Percentiles rank a stretch among this genome's conserved stretches.
These are phyloP conservation scores for Neoniphon sammara DNA, from an alignment of 2,797 vertebrate genomes.

Conservation along the genomic window DNA sequence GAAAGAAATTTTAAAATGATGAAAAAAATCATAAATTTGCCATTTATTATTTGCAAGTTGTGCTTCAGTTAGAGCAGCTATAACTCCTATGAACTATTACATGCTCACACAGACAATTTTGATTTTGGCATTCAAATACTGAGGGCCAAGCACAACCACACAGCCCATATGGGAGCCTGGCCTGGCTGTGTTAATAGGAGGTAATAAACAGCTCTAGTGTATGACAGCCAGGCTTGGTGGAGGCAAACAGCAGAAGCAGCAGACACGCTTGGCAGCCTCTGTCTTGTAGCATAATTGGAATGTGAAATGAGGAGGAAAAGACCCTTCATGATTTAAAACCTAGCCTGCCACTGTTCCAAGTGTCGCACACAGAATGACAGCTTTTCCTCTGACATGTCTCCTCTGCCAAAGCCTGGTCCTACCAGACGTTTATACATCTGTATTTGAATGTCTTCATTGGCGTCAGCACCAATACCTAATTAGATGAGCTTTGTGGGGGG, in stretches of 20 bases:
- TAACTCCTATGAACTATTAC: no score
- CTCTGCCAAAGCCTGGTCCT: background rate
- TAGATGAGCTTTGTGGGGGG: background rate
- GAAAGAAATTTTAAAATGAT: no score
- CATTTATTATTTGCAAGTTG: no score
- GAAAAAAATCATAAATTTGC: no score
- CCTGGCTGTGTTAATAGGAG: background rate
- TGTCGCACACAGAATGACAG: background rate
- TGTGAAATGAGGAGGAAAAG: constrained; percentile 20
- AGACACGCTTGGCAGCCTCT: background rate
- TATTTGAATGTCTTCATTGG: background rate
- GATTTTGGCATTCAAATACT: no score
- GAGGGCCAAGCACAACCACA: no score
- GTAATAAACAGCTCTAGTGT: background rate
- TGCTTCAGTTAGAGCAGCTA: no score
- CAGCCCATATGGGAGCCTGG: background rate
- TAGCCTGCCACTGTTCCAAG: constrained; percentile 4
- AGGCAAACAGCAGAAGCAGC: background rate
- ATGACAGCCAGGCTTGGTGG: background rate
- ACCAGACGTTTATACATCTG: background rate
- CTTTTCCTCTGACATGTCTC: background rate
- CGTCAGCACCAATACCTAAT: background rate
- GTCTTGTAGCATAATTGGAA: constrained; percentile 15
- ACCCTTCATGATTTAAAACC: constrained; percentile 21
- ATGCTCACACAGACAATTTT: background rate